Percentiles rank a stretch among this genome's conserved stretches.
Conservation (phyloP, 2,797 vertebrate genomes). For the Sarcophilus harrisii region DNA sequence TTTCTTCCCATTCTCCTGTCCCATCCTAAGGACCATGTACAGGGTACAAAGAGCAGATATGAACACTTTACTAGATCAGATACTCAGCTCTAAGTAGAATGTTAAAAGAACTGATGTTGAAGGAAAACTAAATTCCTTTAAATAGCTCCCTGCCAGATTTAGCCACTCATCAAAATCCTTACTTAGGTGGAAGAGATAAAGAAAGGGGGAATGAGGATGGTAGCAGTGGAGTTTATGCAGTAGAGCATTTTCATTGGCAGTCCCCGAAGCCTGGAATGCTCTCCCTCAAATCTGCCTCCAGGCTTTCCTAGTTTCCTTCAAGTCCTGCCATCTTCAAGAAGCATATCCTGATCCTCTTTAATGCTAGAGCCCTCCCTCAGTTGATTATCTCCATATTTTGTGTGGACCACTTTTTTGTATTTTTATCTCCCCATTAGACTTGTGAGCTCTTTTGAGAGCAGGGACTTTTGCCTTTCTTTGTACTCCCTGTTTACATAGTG, state of each 20-base stretch:
- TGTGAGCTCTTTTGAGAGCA: not conserved
- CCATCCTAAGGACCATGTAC: conserved; percentile 74
- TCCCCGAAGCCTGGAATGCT: not conserved
- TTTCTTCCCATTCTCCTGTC: conserved; percentile 66
- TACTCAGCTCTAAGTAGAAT: conserved; percentile 80
- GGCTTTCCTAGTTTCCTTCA: conserved; percentile 16
- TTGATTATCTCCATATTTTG: not conserved
- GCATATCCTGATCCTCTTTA: conserved; percentile 13
- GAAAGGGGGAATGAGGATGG: not conserved
- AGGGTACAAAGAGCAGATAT: conserved; percentile 80
- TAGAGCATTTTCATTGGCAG: not conserved
- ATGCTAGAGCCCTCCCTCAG: not conserved
- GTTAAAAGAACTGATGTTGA: conserved; percentile 66
- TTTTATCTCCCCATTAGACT: not conserved
- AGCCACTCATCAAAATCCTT: conserved; percentile 75
- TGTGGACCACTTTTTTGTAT: not conserved
- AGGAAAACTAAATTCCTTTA: conserved; percentile 54
- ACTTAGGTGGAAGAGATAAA: conserved; percentile 53
- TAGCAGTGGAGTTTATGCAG: not conserved
- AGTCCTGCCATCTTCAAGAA: conserved; percentile 35
- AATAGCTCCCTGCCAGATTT: conserved; percentile 67
- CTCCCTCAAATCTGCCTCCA: not conserved
- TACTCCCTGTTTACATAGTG: not conserved
- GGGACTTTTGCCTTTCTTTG: not conserved
- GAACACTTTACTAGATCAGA: conserved; percentile 76